Percentiles rank a stretch among this genome's conserved stretches.
Conservation (phyloP, 2,113 vertebrate genomes). For the Gymnobelideus leadbeateri region DNA sequence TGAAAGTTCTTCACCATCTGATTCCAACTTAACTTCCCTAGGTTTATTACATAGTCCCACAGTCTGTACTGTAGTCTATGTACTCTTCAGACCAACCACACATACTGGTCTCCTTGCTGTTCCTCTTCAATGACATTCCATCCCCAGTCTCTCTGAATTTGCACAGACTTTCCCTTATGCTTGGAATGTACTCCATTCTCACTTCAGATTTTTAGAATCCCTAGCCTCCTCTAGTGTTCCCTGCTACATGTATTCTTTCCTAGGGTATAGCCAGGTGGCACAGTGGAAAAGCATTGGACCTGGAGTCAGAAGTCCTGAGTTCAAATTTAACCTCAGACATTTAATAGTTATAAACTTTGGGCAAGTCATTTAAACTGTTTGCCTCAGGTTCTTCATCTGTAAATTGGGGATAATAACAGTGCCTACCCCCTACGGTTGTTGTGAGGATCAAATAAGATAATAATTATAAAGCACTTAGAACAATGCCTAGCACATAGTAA, state of each 20-base stretch:
- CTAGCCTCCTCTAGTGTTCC: background rate
- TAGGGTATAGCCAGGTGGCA: background rate
- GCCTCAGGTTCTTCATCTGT: background rate
- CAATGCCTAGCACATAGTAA: background rate
- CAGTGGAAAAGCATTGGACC: background rate
- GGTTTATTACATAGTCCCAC: background rate
- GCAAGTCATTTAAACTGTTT: background rate
- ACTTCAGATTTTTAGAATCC: background rate
- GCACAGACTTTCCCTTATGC: background rate
- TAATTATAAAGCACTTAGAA: background rate
- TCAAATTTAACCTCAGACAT: background rate
- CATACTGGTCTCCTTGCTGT: background rate
- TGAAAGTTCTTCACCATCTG: background rate
- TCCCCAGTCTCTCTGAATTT: background rate
- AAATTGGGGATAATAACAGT: background rate
- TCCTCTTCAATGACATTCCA: background rate
- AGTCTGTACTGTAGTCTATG: background rate
- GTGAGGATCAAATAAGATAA: background rate
- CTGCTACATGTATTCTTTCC: background rate
- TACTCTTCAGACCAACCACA: background rate
- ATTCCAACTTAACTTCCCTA: background rate
- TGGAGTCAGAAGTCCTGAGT: background rate
- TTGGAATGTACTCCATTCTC: background rate
- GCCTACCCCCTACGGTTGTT: background rate
- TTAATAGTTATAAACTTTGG: background rate